Evolutionary conservation across 2,113 vertebrate species (phyloP).

Genomic region (Lonchura striata): DNA sequence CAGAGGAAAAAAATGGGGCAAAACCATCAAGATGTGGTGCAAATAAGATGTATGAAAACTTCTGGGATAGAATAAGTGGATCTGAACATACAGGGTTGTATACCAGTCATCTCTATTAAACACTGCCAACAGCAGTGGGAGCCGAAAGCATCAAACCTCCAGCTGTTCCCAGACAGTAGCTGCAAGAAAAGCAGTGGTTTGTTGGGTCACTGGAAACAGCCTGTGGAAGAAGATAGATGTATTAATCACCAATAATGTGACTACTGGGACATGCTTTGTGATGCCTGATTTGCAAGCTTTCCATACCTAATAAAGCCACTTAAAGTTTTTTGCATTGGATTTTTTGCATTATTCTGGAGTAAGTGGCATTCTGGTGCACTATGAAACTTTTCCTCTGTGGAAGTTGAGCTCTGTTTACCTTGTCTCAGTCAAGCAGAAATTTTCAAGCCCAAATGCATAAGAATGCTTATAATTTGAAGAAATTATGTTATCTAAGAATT

Average conservation of each 20-base stretch:
- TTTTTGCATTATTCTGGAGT: neutral
- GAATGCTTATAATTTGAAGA: neutral
- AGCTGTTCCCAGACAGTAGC: neutral
- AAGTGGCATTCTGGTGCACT: neutral
- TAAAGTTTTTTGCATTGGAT: neutral
- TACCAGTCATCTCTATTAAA: neutral
- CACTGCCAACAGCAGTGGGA: neutral
- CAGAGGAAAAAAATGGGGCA: neutral
- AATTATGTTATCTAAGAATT: neutral
- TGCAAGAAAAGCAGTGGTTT: neutral
- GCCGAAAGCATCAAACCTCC: neutral
- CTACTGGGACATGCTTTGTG: neutral
- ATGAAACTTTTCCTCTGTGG: neutral
- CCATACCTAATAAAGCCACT: neutral
- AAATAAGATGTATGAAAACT: neutral
- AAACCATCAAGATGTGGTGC: neutral
- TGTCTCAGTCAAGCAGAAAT: neutral
- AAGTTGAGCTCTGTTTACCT: neutral
- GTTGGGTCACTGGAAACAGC: neutral
- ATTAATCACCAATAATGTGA: neutral
- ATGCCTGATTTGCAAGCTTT: neutral
- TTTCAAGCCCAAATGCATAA: neutral
- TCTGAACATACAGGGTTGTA: neutral
- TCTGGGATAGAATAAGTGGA: neutral
- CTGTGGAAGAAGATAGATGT: neutral